Base-by-base conservation (phyloP, 2,797 vertebrate species). In the Hipposideros larvatus region DNA sequence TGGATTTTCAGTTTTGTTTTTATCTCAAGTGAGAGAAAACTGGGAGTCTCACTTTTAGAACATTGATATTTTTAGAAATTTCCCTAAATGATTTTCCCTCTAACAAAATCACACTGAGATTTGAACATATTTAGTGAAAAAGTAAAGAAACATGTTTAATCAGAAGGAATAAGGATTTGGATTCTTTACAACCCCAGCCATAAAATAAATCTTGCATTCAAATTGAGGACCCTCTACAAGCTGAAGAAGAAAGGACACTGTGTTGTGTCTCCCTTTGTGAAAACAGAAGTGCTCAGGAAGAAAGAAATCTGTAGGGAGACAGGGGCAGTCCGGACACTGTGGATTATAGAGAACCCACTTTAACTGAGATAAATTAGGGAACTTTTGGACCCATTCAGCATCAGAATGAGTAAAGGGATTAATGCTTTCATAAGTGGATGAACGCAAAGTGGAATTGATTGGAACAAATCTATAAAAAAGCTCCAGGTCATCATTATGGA, bases 1-100 rank as follows among this genome's bases (percentile, higher is more conserved):
- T 37, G 11, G 26, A 18, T 87, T 91, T 96, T 91, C 70, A 48
- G 31, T 95, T 97, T 91, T 95, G 51, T 70, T 93, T 93, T 86
- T 63, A 68, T 85, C 73, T 95, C 34, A 87, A 73, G 43, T 82
- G 37, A 87, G 53, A 93, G 10, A 22, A 37, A 83, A 66, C 63
- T 95, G 63, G 10, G 57, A 91, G 19, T 83, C 24, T 90, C 28
- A 34, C n/a, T 63, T 85, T 95, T 87, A 34, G 77, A 89, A 90
- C 34, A 66, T 11, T 79, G 34, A 86, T 71, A 65, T 46, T 94
- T 74, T 74, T 87, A 95, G 87, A 82, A 89, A 90, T 22, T 82
- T 11, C 4, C 28, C 37, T 37, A 37, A 37, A 37, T 86, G 66
- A 24, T 87, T 95, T 95, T 93, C 53, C 18, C 68, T 85, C 7